Percentiles rank a stretch among this genome's conserved stretches.
Conservation (phyloP, 1,140 invertebrate genomes). For the Eciton burchellii region DNA sequence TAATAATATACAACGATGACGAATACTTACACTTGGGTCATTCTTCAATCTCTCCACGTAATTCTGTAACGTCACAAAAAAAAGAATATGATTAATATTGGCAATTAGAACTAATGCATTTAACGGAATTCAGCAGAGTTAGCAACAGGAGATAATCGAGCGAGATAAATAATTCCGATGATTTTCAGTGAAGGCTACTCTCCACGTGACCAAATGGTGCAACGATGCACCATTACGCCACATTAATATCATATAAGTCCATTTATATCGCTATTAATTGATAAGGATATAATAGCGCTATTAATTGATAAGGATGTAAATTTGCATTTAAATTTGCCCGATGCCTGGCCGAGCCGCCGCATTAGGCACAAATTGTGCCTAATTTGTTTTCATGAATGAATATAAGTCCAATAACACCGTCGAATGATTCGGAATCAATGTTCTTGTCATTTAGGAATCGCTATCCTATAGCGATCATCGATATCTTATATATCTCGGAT, state of each 20-base stretch:
- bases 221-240: slow-evolving; percentile 20
- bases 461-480: background rate
- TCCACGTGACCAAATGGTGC: background rate
- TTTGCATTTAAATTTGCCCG: slow-evolving; percentile 12
- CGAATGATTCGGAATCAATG: background rate
- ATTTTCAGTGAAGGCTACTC: background rate
- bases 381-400: background rate
- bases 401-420: background rate
- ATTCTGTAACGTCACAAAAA: slow-evolving; percentile 83
- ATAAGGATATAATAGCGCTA: slow-evolving; percentile 20
- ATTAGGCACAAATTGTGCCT: slow-evolving; percentile 1
- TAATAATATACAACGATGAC: background rate
- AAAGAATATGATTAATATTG: slow-evolving; percentile 25
- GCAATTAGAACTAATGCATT: background rate
- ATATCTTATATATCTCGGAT: too few relatives aligned
- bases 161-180: slow-evolving; percentile 38
- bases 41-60: slow-evolving; percentile 87
- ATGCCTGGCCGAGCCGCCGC: background rate
- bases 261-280: slow-evolving; percentile 35
- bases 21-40: slow-evolving; percentile 87
- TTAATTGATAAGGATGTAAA: slow-evolving; percentile 45
- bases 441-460: background rate
- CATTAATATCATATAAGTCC: background rate
- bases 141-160: background rate
- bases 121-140: background rate